Base-by-base conservation (phyloP, 2,888 invertebrate species). In the Lissocephala sabroskyi region DNA sequence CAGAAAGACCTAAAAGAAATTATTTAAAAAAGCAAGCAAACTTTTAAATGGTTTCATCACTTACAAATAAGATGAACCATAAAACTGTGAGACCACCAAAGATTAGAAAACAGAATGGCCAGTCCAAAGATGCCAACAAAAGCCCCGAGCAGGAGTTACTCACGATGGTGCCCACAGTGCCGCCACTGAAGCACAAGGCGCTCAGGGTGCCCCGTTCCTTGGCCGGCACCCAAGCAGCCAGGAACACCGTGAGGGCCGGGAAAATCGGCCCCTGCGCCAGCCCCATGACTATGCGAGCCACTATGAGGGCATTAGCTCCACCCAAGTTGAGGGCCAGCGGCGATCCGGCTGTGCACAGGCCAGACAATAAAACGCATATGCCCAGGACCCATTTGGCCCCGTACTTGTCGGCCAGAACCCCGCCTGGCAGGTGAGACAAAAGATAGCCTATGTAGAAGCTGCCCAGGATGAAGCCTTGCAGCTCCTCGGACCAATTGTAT, bases 361-460 rank as follows among this genome's bases (percentile, higher is more conserved):
- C 93, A 0, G 94, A 93, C 6, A 89, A 88, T 0, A 94, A 82
- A 11, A 95, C 89, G 30, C 94, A 94, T 19, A 92, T 0, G 0
- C 92, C 91, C 9, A 94, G 86, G 0, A 92, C 88, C 83, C 92
- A 91, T 80, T 95, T 95, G 3, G 93, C 95, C 2, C 95, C 95
- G 59, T 91, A 92, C 54, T 87, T 87, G 66, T 92, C 93, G 0
- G 94, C 91, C 9, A 94, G 66, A 43, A 91, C 85, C 29, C 93
- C 94, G 14, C 93, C 94, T 0, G 94, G 94, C 7, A 95, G 71
- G 77, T 94, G 94, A 0, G 92, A 91, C 0, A 92, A 19, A 0
- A 93, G 87, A 83, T 94, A 94, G 1, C 94, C 94, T 86, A 92
- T 91, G 85, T 92, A 94, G 81, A 95, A 94, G 0, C 92, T 88